Percentiles rank a stretch among this genome's conserved stretches.
Conservation (phyloP, 2,888 invertebrate genomes). For the Orthosia incerta region DNA sequence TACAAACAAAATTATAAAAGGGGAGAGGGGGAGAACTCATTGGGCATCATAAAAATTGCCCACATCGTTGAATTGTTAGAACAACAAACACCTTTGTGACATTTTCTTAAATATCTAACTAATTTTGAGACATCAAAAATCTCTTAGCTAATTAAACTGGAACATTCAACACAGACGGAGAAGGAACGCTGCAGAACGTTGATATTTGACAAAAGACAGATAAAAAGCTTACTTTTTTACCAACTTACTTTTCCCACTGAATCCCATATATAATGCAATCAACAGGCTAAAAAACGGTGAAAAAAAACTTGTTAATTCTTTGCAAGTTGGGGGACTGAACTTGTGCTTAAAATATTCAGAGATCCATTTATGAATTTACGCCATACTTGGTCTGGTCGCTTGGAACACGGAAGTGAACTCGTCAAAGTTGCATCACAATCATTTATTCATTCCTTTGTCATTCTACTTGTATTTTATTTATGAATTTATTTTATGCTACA, state of each 20-base stretch:
- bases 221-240: constrained; percentile 31
- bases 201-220: constrained; percentile 49
- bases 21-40: no score
- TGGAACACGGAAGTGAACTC: constrained; percentile 31
- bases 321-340: constrained; percentile 32
- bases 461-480: constrained; percentile 9
- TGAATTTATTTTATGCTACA: not conserved
- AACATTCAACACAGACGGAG: constrained; percentile 14
- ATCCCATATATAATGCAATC: constrained; percentile 61
- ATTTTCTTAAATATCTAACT: not conserved
- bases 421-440: constrained; percentile 42
- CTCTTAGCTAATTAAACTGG: constrained; percentile 33
- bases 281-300: constrained; percentile 34
- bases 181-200: constrained; percentile 18
- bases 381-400: constrained; percentile 30
- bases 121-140: no score
- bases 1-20: no score
- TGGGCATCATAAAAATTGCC: no score
- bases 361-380: constrained; percentile 54
- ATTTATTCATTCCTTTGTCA: constrained; percentile 31
- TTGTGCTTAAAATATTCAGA: constrained; percentile 61
- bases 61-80: not conserved
- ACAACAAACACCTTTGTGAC: no score
- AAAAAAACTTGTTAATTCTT: constrained; percentile 40
- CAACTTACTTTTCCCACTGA: constrained; percentile 15